These are phyloP conservation scores for Pristionchus exspectatus DNA, from an alignment of 2,888 invertebrate genomes.

Conservation along the genomic window DNA sequence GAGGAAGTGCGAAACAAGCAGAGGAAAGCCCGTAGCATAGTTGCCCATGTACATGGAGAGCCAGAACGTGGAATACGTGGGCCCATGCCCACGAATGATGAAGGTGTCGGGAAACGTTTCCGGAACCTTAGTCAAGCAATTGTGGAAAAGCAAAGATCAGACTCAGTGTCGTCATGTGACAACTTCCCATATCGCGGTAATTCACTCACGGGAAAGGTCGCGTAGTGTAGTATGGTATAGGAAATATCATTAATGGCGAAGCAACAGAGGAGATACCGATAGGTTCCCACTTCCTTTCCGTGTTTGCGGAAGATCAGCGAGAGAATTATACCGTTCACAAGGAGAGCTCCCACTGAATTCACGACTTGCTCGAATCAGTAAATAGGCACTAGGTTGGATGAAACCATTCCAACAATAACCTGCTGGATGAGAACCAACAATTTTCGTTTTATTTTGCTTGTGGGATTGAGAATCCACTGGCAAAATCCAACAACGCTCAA, in stretches of 20 bases:
- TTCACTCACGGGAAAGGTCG: background rate
- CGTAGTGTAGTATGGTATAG: constrained; percentile 27
- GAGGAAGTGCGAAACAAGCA: background rate
- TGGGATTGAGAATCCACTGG: no score
- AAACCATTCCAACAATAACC: no score
- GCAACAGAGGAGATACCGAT: constrained; percentile 33
- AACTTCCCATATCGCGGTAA: background rate
- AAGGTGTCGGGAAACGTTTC: constrained; percentile 31
- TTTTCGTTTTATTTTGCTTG: no score
- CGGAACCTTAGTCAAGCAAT: background rate
- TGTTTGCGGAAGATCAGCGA: background rate
- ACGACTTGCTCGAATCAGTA: no score
- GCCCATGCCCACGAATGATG: background rate
- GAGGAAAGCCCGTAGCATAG: constrained; percentile 26
- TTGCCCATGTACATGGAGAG: constrained; percentile 1
- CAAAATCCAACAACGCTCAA: no score
- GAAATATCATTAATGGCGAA: constrained; percentile 11
- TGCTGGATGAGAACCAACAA: no score
- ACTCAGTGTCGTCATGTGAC: background rate
- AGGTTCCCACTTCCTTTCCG: constrained; percentile 16
- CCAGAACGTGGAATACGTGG: background rate
- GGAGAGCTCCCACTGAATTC: background rate
- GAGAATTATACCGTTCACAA: background rate
- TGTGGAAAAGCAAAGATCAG: background rate
- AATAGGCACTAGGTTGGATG: no score